Evolutionary conservation across 2,888 invertebrate species (phyloP), one percentile per base, ranked within the genome.

Genomic region (Drosophila gaucha): DNA sequence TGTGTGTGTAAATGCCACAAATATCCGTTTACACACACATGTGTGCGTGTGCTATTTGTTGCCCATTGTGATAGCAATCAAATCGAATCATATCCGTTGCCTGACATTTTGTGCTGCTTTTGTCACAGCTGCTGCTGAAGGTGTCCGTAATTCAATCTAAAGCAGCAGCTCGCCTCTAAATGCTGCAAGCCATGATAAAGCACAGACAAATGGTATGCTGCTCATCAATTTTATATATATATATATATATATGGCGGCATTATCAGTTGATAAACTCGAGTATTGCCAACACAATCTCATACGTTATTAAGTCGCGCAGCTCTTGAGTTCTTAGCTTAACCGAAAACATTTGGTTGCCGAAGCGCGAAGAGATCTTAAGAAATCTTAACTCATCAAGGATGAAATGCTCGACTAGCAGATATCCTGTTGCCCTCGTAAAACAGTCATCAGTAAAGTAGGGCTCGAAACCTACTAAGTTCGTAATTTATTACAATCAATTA

Each of bases 61-160:
- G 77, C 60, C 65, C 73, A 59, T 80, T 86, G 80, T 80, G 85
- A 80, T 84, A 63, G 80, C 74, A 86, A 80, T 80, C 85, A 77
- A 80, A 86, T 80, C 68, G 80, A 80, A 86, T 86, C 69, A 84
- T 80, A 84, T 80, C 73, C 80, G 71, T 54, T 71, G 80, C 85
- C 47, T 38, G 56, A 59, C 55, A 58, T 49, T 60, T 57, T 43
- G 30, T 46, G 18, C 44, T 30, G 57, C 10, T 26, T 54, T 26
- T 55, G 52, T 43, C 46, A 51, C 55, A 20, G 28, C 39, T 18
- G 14, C 12, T n/a, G 55, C 33, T 39, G 39, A 3, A 31, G 46
- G 30, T 46, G 10, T 35, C 30, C 24, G 71, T 69, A 80, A 80
- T 69, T 70, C 70, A 69, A 80, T 80, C 67, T 57, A 51, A 22